Conservation (phyloP, 2,888 invertebrate genomes). For the Micropterix aruncella region DNA sequence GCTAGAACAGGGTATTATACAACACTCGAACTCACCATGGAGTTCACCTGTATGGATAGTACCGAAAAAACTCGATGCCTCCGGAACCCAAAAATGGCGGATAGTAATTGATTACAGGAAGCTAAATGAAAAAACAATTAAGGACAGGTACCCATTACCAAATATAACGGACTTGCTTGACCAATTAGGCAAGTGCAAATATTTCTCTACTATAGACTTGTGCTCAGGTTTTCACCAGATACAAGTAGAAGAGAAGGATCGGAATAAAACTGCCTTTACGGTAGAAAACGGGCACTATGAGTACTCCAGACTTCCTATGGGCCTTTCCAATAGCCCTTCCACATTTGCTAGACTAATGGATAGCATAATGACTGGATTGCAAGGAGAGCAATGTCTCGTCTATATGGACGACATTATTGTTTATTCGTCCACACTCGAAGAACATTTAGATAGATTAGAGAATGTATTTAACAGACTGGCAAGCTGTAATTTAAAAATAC, state of each 20-base stretch:
- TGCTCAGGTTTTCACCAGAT: slow-evolving; percentile 16
- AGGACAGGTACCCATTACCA: slow-evolving; percentile 14
- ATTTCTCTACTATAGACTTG: slow-evolving; percentile 13
- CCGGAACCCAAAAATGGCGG: slow-evolving; percentile 12
- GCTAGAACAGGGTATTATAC: slow-evolving; percentile 12
- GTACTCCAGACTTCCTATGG: slow-evolving; percentile 17
- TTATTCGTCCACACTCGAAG: slow-evolving; percentile 10
- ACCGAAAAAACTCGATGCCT: slow-evolving; percentile 15
- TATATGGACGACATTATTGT: slow-evolving; percentile 16
- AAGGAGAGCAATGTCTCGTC: slow-evolving; percentile 10
- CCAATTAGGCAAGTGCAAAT: slow-evolving; percentile 11
- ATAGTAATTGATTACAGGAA: slow-evolving; percentile 13
- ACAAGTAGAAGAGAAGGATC: slow-evolving; percentile 11
- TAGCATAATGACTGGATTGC: slow-evolving; percentile 13
- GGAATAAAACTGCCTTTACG: slow-evolving; percentile 16
- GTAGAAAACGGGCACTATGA: slow-evolving; percentile 16
- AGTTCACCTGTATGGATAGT: slow-evolving; percentile 15
- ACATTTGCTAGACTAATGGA: slow-evolving; percentile 19
- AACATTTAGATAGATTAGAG: slow-evolving; percentile 10
- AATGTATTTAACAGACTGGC: slow-evolving; percentile 11
- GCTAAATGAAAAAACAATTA: slow-evolving; percentile 12
- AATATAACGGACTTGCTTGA: slow-evolving; percentile 14
- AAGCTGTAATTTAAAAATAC: slow-evolving; percentile 13
- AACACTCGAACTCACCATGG: slow-evolving; percentile 12
- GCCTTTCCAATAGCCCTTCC: slow-evolving; percentile 16